phyloP scores from a whole-genome alignment of 2,797 vertebrate species.

The Phyllotis vaccarum region DNA sequence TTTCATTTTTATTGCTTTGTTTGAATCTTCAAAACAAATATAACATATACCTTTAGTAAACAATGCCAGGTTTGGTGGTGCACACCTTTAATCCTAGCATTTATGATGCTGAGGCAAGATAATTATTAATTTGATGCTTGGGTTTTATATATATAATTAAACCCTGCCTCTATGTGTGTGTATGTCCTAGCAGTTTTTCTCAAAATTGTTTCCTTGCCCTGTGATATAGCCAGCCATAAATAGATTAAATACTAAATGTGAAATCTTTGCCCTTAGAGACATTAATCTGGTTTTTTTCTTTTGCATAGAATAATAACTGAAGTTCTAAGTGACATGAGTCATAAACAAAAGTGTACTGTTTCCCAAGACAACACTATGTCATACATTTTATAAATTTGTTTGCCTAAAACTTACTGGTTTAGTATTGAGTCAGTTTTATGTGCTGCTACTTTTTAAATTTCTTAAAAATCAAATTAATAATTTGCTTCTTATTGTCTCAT shows the following conservation, averaged over 20 bases:
- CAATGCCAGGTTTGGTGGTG: background rate
- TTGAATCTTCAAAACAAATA: constrained; percentile 39
- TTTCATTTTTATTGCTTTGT: constrained; percentile 54
- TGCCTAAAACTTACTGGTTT: background rate
- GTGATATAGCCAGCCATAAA: background rate
- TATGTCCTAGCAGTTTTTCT: background rate
- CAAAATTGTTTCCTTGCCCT: background rate
- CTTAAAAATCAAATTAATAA: constrained; percentile 45
- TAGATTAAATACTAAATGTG: constrained; percentile 24
- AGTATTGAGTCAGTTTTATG: background rate
- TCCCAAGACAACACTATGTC: constrained; percentile 17
- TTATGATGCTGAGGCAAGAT: background rate
- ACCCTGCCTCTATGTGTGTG: background rate
- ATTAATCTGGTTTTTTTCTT: constrained; percentile 6
- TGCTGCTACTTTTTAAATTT: constrained; percentile 23
- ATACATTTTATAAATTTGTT: constrained; percentile 10
- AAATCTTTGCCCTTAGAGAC: constrained; percentile 7
- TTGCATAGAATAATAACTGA: background rate
- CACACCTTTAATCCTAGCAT: background rate
- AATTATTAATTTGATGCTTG: background rate
- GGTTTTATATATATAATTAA: background rate
- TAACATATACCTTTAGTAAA: background rate
- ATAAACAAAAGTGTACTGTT: constrained; percentile 31
- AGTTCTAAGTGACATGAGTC: background rate
- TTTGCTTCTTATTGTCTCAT: background rate